These are phyloP conservation scores for Vespertilio murinus DNA, from an alignment of 2,797 vertebrate genomes.

Conservation along the genomic window DNA sequence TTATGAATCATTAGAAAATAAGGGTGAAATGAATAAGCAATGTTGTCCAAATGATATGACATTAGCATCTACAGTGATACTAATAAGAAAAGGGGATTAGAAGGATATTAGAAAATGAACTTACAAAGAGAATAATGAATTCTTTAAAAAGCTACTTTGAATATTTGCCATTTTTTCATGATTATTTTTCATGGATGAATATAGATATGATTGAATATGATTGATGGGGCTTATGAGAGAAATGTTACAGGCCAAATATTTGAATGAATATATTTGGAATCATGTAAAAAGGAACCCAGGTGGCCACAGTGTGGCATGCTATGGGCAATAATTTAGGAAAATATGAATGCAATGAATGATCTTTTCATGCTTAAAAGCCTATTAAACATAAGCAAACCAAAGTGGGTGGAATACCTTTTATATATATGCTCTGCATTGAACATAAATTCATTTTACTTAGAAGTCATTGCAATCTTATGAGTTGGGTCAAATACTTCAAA, in stretches of 20 bases:
- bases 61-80: conserved; percentile 22
- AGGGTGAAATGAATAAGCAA: conserved; percentile 54
- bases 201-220: conserved; percentile 17
- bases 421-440: not conserved
- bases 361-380: not conserved
- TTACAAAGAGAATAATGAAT: conserved; percentile 47
- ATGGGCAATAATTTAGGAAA: not conserved
- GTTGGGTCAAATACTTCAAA: not conserved
- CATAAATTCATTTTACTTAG: not conserved
- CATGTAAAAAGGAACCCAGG: not conserved
- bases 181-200: conserved; percentile 39
- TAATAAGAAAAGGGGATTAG: conserved; percentile 52
- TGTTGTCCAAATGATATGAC: conserved; percentile 42
- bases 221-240: not conserved
- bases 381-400: conserved; percentile 22
- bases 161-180: not conserved
- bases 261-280: not conserved
- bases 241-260: conserved; percentile 32
- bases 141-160: conserved; percentile 32
- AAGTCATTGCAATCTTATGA: not conserved
- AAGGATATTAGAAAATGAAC: conserved; percentile 38
- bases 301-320: conserved; percentile 41
- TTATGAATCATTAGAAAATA: conserved; percentile 56
- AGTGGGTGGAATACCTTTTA: not conserved
- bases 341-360: not conserved